A percentile compares a stretch with the other conserved stretches of the same genome.
These are phyloP conservation scores for Orthosia gracilis DNA, from an alignment of 2,888 invertebrate genomes.

Conservation along the genomic window DNA sequence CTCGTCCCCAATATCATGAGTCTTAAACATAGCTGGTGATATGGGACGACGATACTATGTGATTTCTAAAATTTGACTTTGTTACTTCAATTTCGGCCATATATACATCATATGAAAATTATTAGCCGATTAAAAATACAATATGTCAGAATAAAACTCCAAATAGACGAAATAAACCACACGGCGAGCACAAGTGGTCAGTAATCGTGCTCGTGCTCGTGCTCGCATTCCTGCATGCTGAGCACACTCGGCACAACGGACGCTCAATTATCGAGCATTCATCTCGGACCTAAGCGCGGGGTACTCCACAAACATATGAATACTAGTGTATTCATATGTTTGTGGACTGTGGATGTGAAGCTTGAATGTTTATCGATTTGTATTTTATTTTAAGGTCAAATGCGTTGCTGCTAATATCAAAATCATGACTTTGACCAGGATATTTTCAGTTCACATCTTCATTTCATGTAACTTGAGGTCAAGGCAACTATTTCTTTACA, in stretches of 20 bases:
- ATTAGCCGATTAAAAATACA: background rate
- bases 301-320: too few relatives aligned
- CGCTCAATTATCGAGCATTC: slow-evolving; percentile 63
- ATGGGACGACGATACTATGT: too few relatives aligned
- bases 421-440: too few relatives aligned
- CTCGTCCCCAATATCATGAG: too few relatives aligned
- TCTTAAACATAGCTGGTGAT: too few relatives aligned
- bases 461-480: too few relatives aligned
- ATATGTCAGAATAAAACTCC: slow-evolving; percentile 19
- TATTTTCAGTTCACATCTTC: too few relatives aligned
- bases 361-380: slow-evolving; percentile 3
- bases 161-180: slow-evolving; percentile 50
- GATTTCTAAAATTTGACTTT: too few relatives aligned
- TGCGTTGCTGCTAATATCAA: too few relatives aligned
- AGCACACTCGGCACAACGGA: slow-evolving; percentile 60
- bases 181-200: slow-evolving; percentile 38
- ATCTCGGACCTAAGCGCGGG: slow-evolving; percentile 30
- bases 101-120: too few relatives aligned
- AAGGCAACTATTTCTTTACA: too few relatives aligned
- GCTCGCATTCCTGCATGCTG: slow-evolving; percentile 32
- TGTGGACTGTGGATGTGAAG: background rate
- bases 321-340: slow-evolving; percentile 14
- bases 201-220: slow-evolving; percentile 37
- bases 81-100: too few relatives aligned
- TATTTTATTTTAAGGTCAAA: background rate